Evolutionary conservation across 1,140 invertebrate species (phyloP).

Genomic region (Cydia splendana): DNA sequence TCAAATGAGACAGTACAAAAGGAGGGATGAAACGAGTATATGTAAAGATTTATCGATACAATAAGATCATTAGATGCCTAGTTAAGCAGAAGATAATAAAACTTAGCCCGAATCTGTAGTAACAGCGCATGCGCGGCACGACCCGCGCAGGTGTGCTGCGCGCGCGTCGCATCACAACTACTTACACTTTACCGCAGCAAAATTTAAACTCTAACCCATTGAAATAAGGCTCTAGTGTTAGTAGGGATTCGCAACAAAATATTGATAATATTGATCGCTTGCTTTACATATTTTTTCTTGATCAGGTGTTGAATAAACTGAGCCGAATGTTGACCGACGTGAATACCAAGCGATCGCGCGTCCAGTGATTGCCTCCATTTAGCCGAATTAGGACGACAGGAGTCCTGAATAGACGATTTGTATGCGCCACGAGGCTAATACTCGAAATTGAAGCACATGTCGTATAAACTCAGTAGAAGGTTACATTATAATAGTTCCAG

Average conservation of each 20-base stretch:
- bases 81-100: conserved; percentile 10
- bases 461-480: conserved; percentile 15
- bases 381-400: conserved; percentile 26
- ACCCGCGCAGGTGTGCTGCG: conserved; percentile 63
- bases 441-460: conserved; percentile 27
- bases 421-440: conserved; percentile 24
- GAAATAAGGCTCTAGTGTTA: background rate
- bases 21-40: background rate
- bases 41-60: background rate
- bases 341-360: conserved; percentile 11
- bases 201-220: background rate
- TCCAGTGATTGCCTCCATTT: conserved; percentile 24
- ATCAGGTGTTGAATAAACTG: conserved; percentile 36
- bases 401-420: conserved; percentile 12
- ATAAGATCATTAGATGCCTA: conserved; percentile 5
- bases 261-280: conserved; percentile 37
- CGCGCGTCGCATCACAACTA: conserved; percentile 55
- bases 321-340: conserved; percentile 8
- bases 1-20: background rate
- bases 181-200: conserved; percentile 14
- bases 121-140: conserved; percentile 52
- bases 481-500: conserved; percentile 24
- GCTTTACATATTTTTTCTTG: conserved; percentile 43
- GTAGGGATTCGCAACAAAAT: conserved; percentile 4
- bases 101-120: background rate